phyloP scores from a whole-genome alignment of 2,113 vertebrate genomes.

The Plectropomus leopardus region DNA sequence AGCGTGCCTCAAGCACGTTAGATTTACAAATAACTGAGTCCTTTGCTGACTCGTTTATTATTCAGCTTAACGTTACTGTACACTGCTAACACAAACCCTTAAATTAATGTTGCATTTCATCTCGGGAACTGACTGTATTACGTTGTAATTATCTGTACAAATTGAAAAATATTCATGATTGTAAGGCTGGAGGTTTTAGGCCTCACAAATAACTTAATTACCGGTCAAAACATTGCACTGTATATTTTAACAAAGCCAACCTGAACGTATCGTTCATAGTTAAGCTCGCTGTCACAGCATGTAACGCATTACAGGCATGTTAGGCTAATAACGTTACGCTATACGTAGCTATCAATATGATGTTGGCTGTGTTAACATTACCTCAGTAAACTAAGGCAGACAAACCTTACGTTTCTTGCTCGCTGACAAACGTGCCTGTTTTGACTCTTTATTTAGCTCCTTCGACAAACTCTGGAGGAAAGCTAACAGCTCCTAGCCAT shows the following conservation, averaged over 20 bases:
- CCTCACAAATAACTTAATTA: too few species aligned
- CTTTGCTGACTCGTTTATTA: too few species aligned
- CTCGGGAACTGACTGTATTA: not conserved
- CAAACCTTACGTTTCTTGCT: slow-evolving; percentile 9
- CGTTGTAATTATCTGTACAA: not conserved
- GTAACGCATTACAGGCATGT: too few species aligned
- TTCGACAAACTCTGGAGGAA: too few species aligned
- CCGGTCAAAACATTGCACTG: not conserved
- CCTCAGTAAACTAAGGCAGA: not conserved
- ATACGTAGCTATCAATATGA: not conserved
- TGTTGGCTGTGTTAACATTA: not conserved
- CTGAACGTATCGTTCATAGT: not conserved
- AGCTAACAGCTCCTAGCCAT: not conserved
- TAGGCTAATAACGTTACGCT: not conserved
- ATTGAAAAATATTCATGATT: not conserved
- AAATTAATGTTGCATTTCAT: not conserved
- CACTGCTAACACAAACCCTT: not conserved
- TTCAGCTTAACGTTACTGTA: not conserved
- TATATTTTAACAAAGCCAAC: not conserved
- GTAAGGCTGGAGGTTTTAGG: not conserved
- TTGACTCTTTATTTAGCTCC: not conserved
- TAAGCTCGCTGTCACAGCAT: not conserved
- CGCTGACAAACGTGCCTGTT: not conserved
- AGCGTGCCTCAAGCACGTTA: not conserved
- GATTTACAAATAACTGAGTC: not conserved